Base-by-base conservation (phyloP, 2,113 vertebrate species). In the Larimichthys polyactis region DNA sequence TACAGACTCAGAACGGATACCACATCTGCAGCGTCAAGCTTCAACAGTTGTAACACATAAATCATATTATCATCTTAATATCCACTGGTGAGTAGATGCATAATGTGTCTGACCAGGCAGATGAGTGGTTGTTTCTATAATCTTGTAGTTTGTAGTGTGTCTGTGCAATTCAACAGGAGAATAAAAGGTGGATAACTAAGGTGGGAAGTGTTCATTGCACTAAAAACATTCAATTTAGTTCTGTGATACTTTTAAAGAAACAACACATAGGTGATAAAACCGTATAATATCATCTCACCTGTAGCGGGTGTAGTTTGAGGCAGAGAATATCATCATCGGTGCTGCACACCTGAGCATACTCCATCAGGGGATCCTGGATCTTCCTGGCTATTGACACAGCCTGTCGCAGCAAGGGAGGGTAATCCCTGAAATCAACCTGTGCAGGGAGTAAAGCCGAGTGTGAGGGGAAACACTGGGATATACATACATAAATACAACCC, bases 321-420 rank as follows among this genome's bases (percentile, higher is more conserved):
- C 98, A 99, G 16, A 99, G 94, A 71, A 99, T 99, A 84, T 99
- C 98, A 36, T 99, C 98, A 52, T 99, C 98, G 0, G 94, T 95
- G 94, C 98, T 98, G 97, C 98, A 99, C 83, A 99, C 98, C 86
- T 99, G 98, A 74, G 98, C 96, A 71, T 99, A 99, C 87, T 99
- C 98, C 17, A 99, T 94, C 76, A 99, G 94, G 1, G 98, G 98
- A 83, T 99, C 98, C 92, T 99, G 98, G 83, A 99, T 96, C 83
- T 98, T 98, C 29, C 98, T 96, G 66, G 97, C 98, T 12, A 99
- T 95, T 3, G 98, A 99, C 82, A 99, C 97, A 0, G 98, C 98
- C 82, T 99, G 98, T 1, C 98, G 96, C 81, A 99, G 93, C 86
- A 99, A 87, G 0, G 98, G 97, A 9, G 98, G 98, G 81, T 99